A percentile compares a stretch with the other conserved stretches of the same genome.
These are phyloP conservation scores for Ferdinandea cuprea DNA, from an alignment of 2,888 invertebrate species.

Conservation along the genomic window DNA sequence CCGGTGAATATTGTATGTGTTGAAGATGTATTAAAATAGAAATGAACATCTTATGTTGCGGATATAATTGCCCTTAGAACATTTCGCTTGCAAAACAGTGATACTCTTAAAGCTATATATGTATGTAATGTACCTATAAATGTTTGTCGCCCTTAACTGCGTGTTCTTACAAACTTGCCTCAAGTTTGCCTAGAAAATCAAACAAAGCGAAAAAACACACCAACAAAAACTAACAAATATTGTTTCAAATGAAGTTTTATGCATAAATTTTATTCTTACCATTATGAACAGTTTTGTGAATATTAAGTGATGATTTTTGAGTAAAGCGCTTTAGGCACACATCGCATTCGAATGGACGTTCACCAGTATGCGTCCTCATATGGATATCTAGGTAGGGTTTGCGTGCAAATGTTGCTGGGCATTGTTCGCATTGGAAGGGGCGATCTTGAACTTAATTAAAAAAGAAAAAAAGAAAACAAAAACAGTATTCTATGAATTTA, in stretches of 20 bases:
- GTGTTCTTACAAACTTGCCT: background rate
- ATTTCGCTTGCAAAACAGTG: no score
- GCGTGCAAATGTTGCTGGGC: conserved; percentile 85
- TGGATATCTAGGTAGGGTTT: conserved; percentile 87
- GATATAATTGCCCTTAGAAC: no score
- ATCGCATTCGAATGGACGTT: conserved; percentile 87
- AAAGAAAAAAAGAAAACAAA: conserved; percentile 17
- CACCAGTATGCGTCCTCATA: conserved; percentile 85
- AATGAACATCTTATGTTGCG: no score
- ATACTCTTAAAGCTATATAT: no score
- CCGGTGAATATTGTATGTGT: no score
- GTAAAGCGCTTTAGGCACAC: conserved; percentile 91
- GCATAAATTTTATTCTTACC: conserved; percentile 64
- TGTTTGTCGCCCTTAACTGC: no score
- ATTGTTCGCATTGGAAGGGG: conserved; percentile 84
- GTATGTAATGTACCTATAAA: no score
- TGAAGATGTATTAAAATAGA: no score
- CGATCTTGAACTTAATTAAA: conserved; percentile 76
- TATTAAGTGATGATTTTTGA: conserved; percentile 92
- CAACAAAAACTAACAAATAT: background rate
- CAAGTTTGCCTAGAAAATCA: background rate
- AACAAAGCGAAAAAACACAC: background rate
- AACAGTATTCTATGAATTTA: background rate
- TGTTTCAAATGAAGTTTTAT: conserved; percentile 2
- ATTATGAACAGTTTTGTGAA: conserved; percentile 82